Evolutionary conservation across 2,797 vertebrate species (phyloP).

Genomic region (Notolepis coatsorum): DNA sequence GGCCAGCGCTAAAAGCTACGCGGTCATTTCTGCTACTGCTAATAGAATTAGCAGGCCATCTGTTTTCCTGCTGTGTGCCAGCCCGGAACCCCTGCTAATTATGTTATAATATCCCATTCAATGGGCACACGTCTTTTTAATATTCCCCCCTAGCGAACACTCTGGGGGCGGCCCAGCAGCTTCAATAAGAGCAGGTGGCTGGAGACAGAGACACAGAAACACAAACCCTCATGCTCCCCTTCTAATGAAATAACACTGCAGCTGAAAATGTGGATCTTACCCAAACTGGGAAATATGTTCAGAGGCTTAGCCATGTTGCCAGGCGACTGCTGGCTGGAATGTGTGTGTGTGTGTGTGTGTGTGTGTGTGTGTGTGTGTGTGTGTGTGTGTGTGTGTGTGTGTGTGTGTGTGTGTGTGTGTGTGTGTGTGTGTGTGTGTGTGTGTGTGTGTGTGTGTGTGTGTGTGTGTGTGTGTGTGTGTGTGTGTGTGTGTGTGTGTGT

Average conservation of each 20-base stretch:
- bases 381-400: too few species aligned
- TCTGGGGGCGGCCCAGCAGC: constrained; percentile 64
- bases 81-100: constrained; percentile 89
- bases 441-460: constrained; percentile 52
- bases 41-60: constrained; percentile 97
- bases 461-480: too few species aligned
- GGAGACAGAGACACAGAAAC: constrained; percentile 70
- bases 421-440: background rate
- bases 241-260: constrained; percentile 78
- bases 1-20: constrained; percentile 78
- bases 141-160: constrained; percentile 81
- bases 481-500: too few species aligned
- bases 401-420: too few species aligned
- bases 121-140: constrained; percentile 80
- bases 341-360: constrained; percentile 53
- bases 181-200: constrained; percentile 82
- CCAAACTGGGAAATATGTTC: constrained; percentile 81
- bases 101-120: constrained; percentile 88
- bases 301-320: constrained; percentile 82
- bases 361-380: background rate
- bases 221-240: constrained; percentile 67
- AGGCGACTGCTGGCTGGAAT: constrained; percentile 82
- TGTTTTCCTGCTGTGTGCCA: constrained; percentile 86
- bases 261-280: constrained; percentile 80
- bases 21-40: constrained; percentile 86